Percentiles rank a stretch among this genome's conserved stretches.
These are phyloP conservation scores for Brachymystax lenok DNA, from an alignment of 2,797 vertebrate genomes.

Conservation along the genomic window DNA sequence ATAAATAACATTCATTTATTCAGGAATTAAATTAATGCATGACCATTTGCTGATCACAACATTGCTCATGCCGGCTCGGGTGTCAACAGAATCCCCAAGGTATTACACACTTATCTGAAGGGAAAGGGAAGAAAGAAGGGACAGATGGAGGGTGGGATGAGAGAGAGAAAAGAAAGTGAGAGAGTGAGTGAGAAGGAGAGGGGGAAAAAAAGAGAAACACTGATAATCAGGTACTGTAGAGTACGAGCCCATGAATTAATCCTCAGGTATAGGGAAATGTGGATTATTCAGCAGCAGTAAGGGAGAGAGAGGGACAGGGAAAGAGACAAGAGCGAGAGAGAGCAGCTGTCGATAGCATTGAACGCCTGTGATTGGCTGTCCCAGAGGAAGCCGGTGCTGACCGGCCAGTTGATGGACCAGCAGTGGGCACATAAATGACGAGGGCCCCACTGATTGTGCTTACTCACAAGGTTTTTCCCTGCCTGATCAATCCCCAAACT, in stretches of 20 bases:
- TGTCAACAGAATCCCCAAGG: slow-evolving; percentile 14
- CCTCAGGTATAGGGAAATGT: no score
- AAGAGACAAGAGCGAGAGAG: neutral
- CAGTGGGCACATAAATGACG: neutral
- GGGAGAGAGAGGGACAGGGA: neutral
- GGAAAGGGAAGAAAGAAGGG: neutral
- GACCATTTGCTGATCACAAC: slow-evolving; percentile 63
- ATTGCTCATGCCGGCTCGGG: slow-evolving; percentile 32
- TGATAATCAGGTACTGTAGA: no score
- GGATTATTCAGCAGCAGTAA: neutral
- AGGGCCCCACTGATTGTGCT: neutral
- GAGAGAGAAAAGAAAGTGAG: slow-evolving; percentile 8
- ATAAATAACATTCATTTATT: slow-evolving; percentile 73
- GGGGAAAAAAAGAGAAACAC: neutral
- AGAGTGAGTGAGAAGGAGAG: slow-evolving; percentile 22
- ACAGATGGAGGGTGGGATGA: slow-evolving; percentile 10
- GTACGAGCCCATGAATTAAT: no score
- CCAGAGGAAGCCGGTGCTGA: slow-evolving; percentile 5
- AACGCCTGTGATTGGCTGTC: slow-evolving; percentile 2
- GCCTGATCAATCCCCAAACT: neutral
- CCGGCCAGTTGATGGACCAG: slow-evolving; percentile 4
- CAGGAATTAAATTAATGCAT: slow-evolving; percentile 63
- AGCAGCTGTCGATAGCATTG: slow-evolving; percentile 3
- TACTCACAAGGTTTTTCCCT: neutral
- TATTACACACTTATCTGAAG: neutral